Evolutionary conservation across 2,888 invertebrate species (phyloP).

Genomic region (Patella ulyssiponensis): DNA sequence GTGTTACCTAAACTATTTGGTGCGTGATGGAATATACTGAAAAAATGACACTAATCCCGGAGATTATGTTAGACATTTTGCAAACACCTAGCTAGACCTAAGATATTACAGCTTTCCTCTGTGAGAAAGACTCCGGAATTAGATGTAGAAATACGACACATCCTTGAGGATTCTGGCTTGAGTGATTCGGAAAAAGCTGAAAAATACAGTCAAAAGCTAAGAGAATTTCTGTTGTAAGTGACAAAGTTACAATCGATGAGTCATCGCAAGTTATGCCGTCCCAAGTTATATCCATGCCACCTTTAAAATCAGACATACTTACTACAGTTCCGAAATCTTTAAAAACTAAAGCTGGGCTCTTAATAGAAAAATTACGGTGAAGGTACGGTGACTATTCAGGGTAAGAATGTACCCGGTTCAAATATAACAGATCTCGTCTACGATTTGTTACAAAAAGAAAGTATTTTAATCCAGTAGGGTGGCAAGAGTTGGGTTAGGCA

Average conservation of each 20-base stretch:
- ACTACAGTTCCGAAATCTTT: slow-evolving; percentile 6
- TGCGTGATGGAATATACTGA: background rate
- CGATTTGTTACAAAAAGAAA: background rate
- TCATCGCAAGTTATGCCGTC: too few species aligned
- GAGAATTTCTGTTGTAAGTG: background rate
- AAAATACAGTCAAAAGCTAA: background rate
- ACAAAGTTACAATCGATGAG: too few species aligned
- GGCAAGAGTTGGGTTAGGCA: background rate
- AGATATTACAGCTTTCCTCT: background rate
- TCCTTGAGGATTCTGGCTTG: background rate
- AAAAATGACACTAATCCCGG: background rate
- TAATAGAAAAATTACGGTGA: background rate
- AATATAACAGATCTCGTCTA: background rate
- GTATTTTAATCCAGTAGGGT: background rate
- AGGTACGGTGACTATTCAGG: background rate
- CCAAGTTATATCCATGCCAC: background rate
- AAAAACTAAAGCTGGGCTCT: background rate
- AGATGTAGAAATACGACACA: background rate
- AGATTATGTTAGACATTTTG: background rate
- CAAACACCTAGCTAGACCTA: background rate
- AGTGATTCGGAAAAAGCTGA: background rate
- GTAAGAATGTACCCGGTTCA: background rate
- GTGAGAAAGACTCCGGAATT: background rate
- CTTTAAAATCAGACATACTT: background rate
- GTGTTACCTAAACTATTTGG: background rate